These are phyloP conservation scores for Diglossa cyanea DNA, from an alignment of 2,797 vertebrate genomes.

Conservation along the genomic window DNA sequence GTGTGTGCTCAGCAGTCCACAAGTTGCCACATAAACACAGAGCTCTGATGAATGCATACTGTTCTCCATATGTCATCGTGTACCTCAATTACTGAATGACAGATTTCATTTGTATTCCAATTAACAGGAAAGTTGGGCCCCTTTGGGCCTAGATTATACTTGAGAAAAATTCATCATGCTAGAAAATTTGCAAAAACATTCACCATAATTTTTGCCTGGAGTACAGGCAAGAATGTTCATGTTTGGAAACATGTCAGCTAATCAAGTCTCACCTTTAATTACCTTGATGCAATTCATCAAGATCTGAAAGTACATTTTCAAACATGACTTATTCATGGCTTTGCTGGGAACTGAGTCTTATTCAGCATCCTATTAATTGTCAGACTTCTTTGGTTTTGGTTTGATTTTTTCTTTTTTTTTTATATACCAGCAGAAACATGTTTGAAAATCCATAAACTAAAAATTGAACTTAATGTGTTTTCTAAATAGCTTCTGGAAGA, in stretches of 20 bases:
- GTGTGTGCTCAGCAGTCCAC: neutral
- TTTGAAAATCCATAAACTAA: constrained; percentile 8
- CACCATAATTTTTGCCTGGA: constrained; percentile 32
- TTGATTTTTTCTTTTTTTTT: neutral
- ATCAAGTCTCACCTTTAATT: constrained; percentile 58
- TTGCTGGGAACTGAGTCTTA: constrained; percentile 14
- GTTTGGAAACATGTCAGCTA: constrained; percentile 52
- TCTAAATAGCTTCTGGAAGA: constrained; percentile 25
- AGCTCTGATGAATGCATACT: neutral
- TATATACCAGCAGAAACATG: neutral
- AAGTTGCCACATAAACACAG: neutral
- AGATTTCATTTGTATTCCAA: constrained; percentile 49
- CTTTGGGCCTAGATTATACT: neutral
- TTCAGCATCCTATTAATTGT: neutral
- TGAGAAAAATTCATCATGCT: constrained; percentile 39
- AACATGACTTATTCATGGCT: constrained; percentile 25
- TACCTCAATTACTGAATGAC: constrained; percentile 34
- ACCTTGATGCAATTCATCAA: constrained; percentile 44
- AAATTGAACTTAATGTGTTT: neutral
- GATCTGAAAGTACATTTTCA: constrained; percentile 26
- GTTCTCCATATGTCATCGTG: neutral
- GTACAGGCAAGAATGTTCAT: constrained; percentile 48
- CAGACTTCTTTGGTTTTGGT: neutral
- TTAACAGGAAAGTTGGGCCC: constrained; percentile 29
- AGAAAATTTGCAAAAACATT: constrained; percentile 34